These are phyloP conservation scores for Cephalopterus ornatus DNA, from an alignment of 2,113 vertebrate species.

Conservation along the genomic window DNA sequence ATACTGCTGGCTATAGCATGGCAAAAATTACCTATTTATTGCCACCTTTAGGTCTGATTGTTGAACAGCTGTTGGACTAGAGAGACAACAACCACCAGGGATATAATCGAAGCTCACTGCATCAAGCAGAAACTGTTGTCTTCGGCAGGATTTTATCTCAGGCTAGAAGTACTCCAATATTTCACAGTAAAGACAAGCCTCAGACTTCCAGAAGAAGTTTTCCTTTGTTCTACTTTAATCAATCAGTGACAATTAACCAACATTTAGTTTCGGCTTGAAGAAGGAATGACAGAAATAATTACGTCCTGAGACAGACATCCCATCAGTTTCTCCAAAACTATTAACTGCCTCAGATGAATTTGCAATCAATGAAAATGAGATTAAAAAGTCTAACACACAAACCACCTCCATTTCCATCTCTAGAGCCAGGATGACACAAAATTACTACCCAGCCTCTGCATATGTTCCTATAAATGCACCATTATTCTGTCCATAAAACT, in stretches of 20 bases:
- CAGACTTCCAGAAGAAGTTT: neutral
- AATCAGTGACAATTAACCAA: conserved; percentile 17
- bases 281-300: conserved; percentile 9
- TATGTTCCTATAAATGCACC: neutral
- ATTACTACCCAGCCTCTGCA: neutral
- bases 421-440: neutral
- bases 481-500: neutral
- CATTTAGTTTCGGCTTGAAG: neutral
- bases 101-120: neutral
- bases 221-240: neutral
- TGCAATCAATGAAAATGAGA: conserved; percentile 6
- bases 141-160: neutral
- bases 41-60: neutral
- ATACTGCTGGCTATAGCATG: neutral
- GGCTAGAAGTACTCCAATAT: neutral
- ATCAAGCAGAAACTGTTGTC: neutral
- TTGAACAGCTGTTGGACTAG: neutral
- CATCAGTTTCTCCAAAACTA: neutral
- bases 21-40: neutral
- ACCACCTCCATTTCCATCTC: neutral
- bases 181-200: neutral
- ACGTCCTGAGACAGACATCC: neutral
- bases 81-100: neutral
- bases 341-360: neutral
- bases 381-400: neutral